A percentile compares a stretch with the other conserved stretches of the same genome.
phyloP scores from a whole-genome alignment of 2,888 invertebrate genomes.

The Dolichopus griseipennis region DNA sequence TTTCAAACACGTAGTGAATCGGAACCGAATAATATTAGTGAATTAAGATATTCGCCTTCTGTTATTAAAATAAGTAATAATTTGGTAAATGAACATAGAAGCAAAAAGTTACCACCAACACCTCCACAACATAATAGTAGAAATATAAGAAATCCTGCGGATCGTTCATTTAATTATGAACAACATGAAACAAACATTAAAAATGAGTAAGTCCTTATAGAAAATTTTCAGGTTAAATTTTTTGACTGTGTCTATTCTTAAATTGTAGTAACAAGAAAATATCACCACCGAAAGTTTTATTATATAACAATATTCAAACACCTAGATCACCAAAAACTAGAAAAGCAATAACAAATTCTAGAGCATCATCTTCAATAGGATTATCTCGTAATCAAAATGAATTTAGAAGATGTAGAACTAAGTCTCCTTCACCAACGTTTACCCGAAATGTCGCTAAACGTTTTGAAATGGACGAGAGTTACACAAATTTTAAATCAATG shows the following conservation, averaged over 20 bases:
- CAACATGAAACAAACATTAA: background rate
- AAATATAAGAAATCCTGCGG: background rate
- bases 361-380: conserved; percentile 20
- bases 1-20: conserved; percentile 1
- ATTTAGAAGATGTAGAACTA: conserved; percentile 23
- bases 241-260: background rate
- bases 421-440: conserved; percentile 22
- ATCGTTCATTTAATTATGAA: background rate
- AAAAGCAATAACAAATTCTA: conserved; percentile 11
- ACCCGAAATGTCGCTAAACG: conserved; percentile 16
- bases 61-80: background rate
- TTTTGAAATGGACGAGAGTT: conserved; percentile 16
- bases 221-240: background rate
- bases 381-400: conserved; percentile 24
- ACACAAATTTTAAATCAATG: conserved; percentile 12
- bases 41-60: background rate
- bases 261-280: too few relatives aligned
- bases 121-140: background rate
- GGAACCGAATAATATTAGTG: background rate
- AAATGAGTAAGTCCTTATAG: conserved; percentile 4
- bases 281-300: conserved; percentile 25
- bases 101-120: conserved; percentile 9
- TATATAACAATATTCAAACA: conserved; percentile 36
- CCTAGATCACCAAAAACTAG: conserved; percentile 29
- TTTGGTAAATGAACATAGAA: conserved; percentile 3